Conservation (phyloP, 2,888 invertebrate species). For the Apamea monoglypha region DNA sequence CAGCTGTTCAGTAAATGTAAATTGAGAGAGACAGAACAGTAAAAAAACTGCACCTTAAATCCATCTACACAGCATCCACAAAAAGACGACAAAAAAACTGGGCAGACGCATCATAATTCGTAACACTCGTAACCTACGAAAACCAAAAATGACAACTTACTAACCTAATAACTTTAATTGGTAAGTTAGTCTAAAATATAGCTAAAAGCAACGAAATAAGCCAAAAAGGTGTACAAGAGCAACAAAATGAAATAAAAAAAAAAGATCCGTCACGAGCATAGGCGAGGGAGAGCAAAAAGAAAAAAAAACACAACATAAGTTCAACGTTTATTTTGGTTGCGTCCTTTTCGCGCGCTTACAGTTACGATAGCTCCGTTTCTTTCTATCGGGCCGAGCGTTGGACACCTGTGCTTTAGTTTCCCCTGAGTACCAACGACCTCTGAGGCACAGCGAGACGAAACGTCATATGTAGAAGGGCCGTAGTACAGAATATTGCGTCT, state of each 20-base stretch:
- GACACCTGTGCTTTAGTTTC: slow-evolving; percentile 91
- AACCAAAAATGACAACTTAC: slow-evolving; percentile 72
- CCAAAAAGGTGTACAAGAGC: slow-evolving; percentile 84
- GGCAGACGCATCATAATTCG: slow-evolving; percentile 67
- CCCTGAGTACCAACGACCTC: slow-evolving; percentile 91
- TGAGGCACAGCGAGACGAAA: slow-evolving; percentile 76
- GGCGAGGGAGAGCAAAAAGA: slow-evolving; percentile 89
- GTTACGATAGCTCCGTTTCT: slow-evolving; percentile 76
- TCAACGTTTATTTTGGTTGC: slow-evolving; percentile 90
- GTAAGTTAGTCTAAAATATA: slow-evolving; percentile 85
- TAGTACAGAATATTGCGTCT: slow-evolving; percentile 70
- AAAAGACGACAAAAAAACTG: slow-evolving; percentile 48
- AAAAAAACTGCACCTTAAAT: not conserved
- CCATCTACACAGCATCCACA: slow-evolving; percentile 19
- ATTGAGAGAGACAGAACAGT: not conserved
- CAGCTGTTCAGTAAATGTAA: not conserved
- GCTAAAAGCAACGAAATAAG: slow-evolving; percentile 89
- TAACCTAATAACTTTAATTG: slow-evolving; percentile 79
- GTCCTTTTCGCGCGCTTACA: slow-evolving; percentile 77
- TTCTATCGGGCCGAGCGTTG: slow-evolving; percentile 86
- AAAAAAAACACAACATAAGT: slow-evolving; percentile 88
- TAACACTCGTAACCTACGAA: slow-evolving; percentile 59
- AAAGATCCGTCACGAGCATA: slow-evolving; percentile 90
- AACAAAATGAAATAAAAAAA: slow-evolving; percentile 84
- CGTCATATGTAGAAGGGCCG: slow-evolving; percentile 74